A percentile compares a stretch with the other conserved stretches of the same genome.
These are phyloP conservation scores for Mastacembelus armatus DNA, from an alignment of 2,797 vertebrate species.

Conservation along the genomic window DNA sequence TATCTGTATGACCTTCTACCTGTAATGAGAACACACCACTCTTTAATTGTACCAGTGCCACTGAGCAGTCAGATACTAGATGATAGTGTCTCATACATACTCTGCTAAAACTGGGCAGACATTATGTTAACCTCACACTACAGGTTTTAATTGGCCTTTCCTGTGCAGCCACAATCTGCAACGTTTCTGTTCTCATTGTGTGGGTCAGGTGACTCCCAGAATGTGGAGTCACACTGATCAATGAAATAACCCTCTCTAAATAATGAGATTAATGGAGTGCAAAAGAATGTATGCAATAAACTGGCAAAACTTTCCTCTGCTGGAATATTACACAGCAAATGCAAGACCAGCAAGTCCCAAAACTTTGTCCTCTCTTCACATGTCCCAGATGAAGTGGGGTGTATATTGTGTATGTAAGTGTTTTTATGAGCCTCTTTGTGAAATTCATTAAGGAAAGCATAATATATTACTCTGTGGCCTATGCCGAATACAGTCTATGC, in stretches of 20 bases:
- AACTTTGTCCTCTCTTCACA: not conserved
- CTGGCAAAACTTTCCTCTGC: slow-evolving; percentile 1
- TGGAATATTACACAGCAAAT: slow-evolving; percentile 7
- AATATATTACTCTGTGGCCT: not conserved
- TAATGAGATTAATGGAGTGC: slow-evolving; percentile 37
- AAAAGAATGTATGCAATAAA: slow-evolving; percentile 32
- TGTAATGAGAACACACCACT: slow-evolving; percentile 30
- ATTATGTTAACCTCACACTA: no score
- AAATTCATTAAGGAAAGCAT: no score
- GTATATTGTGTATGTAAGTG: no score
- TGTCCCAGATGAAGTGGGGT: not conserved
- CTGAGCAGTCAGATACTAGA: no score
- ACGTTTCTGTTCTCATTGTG: no score
- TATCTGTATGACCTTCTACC: not conserved
- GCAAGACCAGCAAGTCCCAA: not conserved
- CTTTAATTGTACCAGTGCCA: no score
- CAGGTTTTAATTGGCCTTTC: no score
- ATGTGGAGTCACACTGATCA: no score
- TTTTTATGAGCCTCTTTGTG: slow-evolving; percentile 13
- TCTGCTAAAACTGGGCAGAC: no score
- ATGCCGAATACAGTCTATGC: not conserved
- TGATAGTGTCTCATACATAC: not conserved
- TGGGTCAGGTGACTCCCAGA: no score
- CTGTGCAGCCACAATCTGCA: no score
- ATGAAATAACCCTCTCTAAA: not conserved